Conservation (phyloP, 1,140 invertebrate species). For the Vanessa tameamea region DNA sequence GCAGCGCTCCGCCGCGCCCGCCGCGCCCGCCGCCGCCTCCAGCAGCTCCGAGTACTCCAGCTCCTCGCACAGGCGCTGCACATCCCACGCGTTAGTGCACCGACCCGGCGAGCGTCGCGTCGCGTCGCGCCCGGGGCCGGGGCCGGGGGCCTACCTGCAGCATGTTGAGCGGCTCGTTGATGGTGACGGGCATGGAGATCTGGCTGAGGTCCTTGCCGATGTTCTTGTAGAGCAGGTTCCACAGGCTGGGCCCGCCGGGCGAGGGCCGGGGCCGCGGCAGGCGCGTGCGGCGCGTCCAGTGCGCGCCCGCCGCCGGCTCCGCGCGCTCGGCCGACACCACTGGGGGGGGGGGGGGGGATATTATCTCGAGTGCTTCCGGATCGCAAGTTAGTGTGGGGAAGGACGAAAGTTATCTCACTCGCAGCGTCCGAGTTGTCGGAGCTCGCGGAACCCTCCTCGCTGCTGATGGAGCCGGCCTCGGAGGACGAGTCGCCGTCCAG, state of each 20-base stretch:
- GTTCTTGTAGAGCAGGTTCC: constrained; percentile 91
- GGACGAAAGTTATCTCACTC: constrained; percentile 40
- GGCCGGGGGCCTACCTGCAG: constrained; percentile 80
- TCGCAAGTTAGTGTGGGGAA: too few relatives aligned
- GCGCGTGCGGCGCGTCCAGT: constrained; percentile 84
- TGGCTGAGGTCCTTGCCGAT: constrained; percentile 94
- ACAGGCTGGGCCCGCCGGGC: constrained; percentile 88
- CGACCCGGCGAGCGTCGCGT: too few relatives aligned
- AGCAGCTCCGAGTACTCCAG: constrained; percentile 91
- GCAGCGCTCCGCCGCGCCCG: constrained; percentile 86
- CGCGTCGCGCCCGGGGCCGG: too few relatives aligned
- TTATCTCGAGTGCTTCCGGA: too few relatives aligned
- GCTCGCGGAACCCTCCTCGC: constrained; percentile 86
- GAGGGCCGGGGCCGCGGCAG: constrained; percentile 87
- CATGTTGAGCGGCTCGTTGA: constrained; percentile 94
- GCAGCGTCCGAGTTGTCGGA: constrained; percentile 82
- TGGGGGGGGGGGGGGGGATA: constrained; percentile 3
- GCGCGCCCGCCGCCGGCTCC: background rate
- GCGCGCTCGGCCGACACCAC: constrained; percentile 52
- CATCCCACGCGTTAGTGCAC: background rate
- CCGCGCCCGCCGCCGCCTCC: constrained; percentile 85
- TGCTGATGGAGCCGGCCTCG: constrained; percentile 83
- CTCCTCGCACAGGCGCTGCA: constrained; percentile 89
- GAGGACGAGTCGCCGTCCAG: constrained; percentile 84
- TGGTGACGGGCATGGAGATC: constrained; percentile 86